Evolutionary conservation across 1,140 invertebrate genomes (phyloP), one percentile per base, ranked within the genome.

Genomic region (Trigoniulus corallinus): DNA sequence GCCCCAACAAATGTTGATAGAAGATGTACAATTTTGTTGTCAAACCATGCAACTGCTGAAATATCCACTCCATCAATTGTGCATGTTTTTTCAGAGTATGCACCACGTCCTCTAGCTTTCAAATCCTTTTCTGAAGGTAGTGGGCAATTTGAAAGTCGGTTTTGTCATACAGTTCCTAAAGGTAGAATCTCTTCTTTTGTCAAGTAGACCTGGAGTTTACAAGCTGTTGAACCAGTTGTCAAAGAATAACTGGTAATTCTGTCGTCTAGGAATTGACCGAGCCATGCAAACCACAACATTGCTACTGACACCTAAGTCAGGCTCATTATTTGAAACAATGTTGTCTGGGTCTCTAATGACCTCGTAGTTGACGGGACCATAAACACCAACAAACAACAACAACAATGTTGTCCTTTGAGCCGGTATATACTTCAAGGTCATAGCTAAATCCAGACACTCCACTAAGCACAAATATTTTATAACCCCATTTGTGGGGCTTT

Each of bases 141-240:
- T n/a, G n/a, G n/a, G n/a, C n/a, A n/a, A n/a, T n/a, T n/a, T n/a
- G n/a, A 52, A 26, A 67, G 48, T 56, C 62, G 57, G 57, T 67
- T 64, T 50, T 48, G 27, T 52, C 62, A 58, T 24, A 68, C 59
- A 52, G 62, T 69, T 58, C 63, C 68, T 27, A 23, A 50, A 52
- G 15, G 61, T 21, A 66, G 47, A 34, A 64, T 58, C 20, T 54
- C 48, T 20, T 52, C 34, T 49, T 56, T 54, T 41, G 29, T 24
- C 39, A 53, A 29, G 25, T 56, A 47, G 37, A 40, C 48, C 23
- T 63, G 29, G 24, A 61, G 56, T 47, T 29, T 25, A n/a, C 21
- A 59, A 29, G 21, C 52, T 59, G 22, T 52, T 43, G 53, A 59
- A 59, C 55, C 51, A 52, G 22, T 52, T 52, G 41, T 42, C 47